These are phyloP conservation scores for Drosophila rufa DNA, from an alignment of 1,140 invertebrate species.

Conservation along the genomic window DNA sequence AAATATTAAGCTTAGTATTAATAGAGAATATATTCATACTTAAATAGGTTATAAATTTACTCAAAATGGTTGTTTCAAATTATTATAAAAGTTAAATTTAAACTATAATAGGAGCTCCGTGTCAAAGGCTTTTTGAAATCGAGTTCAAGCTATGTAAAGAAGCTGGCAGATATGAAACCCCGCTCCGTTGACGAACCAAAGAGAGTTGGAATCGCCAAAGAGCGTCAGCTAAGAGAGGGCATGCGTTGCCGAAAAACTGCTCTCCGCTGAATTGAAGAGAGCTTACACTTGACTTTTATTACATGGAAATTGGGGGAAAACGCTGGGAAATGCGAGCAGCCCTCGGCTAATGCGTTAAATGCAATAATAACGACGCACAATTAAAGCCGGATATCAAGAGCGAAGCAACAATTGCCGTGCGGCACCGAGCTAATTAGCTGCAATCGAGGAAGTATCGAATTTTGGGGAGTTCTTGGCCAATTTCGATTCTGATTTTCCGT, in stretches of 20 bases:
- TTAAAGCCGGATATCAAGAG: constrained; percentile 55
- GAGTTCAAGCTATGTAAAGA: not conserved
- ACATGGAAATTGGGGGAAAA: constrained; percentile 10
- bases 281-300: constrained; percentile 1
- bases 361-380: constrained; percentile 51
- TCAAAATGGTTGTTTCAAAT: not conserved
- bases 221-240: constrained; percentile 1
- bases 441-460: constrained; percentile 15
- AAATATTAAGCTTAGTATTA: not conserved
- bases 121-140: constrained; percentile 28
- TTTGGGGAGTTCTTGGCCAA: constrained; percentile 13
- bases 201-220: constrained; percentile 9
- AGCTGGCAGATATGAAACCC: not conserved
- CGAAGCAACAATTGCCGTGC: constrained; percentile 34
- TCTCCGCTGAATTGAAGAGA: constrained; percentile 36
- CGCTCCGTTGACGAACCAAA: not conserved
- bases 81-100: not conserved
- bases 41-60: not conserved
- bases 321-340: constrained; percentile 5
- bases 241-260: not conserved
- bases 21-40: not conserved
- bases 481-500: constrained; percentile 1
- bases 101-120: not conserved
- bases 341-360: constrained; percentile 40
- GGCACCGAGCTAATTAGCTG: constrained; percentile 44